Conservation (phyloP, 2,113 vertebrate species). For the Camelus bactrianus region DNA sequence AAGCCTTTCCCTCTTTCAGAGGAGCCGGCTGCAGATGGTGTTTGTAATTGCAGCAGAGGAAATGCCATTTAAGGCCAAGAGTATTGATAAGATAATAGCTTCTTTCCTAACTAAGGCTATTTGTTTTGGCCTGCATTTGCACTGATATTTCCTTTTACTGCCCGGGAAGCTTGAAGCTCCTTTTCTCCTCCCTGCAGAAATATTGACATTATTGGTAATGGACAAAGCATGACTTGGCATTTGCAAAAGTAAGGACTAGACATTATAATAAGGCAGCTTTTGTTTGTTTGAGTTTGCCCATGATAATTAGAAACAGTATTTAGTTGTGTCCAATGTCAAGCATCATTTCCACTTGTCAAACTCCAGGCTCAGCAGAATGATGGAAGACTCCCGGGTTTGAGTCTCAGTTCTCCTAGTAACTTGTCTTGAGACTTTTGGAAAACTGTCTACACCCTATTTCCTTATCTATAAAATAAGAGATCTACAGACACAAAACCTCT, state of each 20-base stretch:
- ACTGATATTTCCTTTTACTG: slow-evolving; percentile 38
- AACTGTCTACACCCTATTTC: neutral
- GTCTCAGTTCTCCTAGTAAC: neutral
- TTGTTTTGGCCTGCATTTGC: neutral
- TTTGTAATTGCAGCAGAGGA: slow-evolving; percentile 48
- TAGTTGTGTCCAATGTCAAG: neutral
- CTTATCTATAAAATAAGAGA: neutral
- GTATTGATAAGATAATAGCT: slow-evolving; percentile 53
- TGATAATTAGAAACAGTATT: neutral
- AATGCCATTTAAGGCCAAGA: slow-evolving; percentile 59
- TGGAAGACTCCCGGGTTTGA: neutral
- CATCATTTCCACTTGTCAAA: slow-evolving; percentile 42
- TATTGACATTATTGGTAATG: slow-evolving; percentile 51
- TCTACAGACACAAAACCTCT: neutral
- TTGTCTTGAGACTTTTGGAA: slow-evolving; percentile 1
- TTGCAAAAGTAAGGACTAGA: neutral
- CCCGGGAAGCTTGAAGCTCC: slow-evolving; percentile 17
- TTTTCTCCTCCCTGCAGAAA: slow-evolving; percentile 25
- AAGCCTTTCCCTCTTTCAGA: slow-evolving; percentile 51
- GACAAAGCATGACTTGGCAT: slow-evolving; percentile 53
- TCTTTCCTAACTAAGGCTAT: slow-evolving; percentile 25
- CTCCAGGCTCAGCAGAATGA: neutral
- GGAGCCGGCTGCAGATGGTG: slow-evolving; percentile 5
- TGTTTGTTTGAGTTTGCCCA: neutral
- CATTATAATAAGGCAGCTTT: neutral